Percentiles rank a stretch among this genome's conserved stretches.
Conservation (phyloP, 2,113 vertebrate species). For the Vulpes vulpes region DNA sequence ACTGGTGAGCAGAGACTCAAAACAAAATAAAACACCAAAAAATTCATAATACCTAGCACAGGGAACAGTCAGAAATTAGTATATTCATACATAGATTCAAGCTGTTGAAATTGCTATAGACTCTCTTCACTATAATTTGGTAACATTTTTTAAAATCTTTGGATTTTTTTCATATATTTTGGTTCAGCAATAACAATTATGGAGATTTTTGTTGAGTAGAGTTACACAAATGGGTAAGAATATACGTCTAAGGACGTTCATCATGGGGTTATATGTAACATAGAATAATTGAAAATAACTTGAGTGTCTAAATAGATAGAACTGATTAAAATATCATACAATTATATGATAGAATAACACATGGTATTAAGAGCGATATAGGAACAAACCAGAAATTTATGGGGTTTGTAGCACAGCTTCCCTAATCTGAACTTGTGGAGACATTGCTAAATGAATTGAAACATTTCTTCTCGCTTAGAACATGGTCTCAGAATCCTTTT, state of each 20-base stretch:
- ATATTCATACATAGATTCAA: neutral
- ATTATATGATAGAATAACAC: neutral
- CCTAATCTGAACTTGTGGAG: neutral
- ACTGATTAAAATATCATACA: constrained; percentile 9
- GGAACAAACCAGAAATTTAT: neutral
- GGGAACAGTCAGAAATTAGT: neutral
- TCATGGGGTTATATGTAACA: neutral
- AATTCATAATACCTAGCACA: neutral
- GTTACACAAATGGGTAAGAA: neutral
- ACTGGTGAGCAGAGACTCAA: neutral
- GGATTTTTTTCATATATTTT: constrained; percentile 50
- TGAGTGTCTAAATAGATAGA: neutral
- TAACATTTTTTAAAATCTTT: neutral
- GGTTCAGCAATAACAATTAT: constrained; percentile 2
- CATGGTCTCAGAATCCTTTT: neutral
- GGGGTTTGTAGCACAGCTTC: neutral
- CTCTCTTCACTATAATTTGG: neutral
- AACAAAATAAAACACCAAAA: neutral
- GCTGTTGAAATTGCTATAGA: constrained; percentile 13
- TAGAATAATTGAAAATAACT: neutral
- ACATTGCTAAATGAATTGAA: neutral
- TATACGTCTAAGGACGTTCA: neutral
- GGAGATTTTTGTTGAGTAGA: constrained; percentile 18
- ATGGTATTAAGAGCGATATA: neutral
- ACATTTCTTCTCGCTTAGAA: neutral